phyloP scores from a whole-genome alignment of 1,140 invertebrate species.

The Zaprionus gabonicus region DNA sequence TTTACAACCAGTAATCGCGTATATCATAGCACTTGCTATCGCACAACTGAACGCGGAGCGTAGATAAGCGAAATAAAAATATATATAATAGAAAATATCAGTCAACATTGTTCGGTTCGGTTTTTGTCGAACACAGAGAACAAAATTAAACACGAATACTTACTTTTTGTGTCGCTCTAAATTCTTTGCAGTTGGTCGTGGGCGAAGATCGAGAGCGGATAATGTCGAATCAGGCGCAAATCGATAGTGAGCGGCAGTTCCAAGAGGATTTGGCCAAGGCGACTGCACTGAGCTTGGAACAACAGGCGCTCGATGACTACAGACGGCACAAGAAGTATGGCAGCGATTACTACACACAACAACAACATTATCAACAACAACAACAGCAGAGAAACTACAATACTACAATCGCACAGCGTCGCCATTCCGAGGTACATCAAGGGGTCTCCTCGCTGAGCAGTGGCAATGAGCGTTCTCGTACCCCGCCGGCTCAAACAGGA shows the following conservation, averaged over 20 bases:
- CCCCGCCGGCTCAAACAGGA: conserved; percentile 85
- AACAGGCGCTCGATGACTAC: conserved; percentile 92
- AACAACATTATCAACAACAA: conserved; percentile 31
- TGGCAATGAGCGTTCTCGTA: conserved; percentile 75
- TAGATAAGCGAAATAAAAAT: conserved; percentile 51
- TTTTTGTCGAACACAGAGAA: conserved; percentile 30
- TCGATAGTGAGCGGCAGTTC: conserved; percentile 92
- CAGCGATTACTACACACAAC: conserved; percentile 57
- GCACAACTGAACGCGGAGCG: conserved; percentile 30
- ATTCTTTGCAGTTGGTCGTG: conserved; percentile 48
- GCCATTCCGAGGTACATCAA: conserved; percentile 84
- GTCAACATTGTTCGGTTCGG: conserved; percentile 47
- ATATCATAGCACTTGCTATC: conserved; percentile 67
- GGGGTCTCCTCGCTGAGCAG: conserved; percentile 22
- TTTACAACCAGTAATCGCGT: conserved; percentile 67
- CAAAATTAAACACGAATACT: conserved; percentile 42
- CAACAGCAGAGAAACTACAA: conserved; percentile 55
- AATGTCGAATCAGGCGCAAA: conserved; percentile 77
- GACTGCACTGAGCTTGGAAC: conserved; percentile 93
- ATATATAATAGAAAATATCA: conserved; percentile 26
- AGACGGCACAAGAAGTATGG: conserved; percentile 85
- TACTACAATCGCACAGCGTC: conserved; percentile 80
- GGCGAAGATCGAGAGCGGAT: conserved; percentile 41
- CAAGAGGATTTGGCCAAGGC: conserved; percentile 93
- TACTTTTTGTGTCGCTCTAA: conserved; percentile 23